These are phyloP conservation scores for Drosophila littoralis DNA, from an alignment of 1,140 invertebrate species.

Conservation along the genomic window DNA sequence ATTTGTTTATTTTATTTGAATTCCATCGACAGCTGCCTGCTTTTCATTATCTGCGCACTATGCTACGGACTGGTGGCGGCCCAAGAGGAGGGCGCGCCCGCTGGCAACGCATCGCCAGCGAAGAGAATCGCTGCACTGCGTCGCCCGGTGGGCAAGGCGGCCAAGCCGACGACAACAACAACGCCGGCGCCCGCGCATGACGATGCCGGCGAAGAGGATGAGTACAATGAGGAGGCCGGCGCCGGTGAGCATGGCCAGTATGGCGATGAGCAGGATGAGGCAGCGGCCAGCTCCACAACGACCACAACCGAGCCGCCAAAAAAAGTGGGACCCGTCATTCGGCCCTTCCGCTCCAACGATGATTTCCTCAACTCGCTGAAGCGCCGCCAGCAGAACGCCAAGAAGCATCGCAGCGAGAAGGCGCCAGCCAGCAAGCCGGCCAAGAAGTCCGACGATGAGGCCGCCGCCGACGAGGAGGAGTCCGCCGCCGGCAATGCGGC, in stretches of 20 bases:
- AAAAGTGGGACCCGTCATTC: slow-evolving; percentile 87
- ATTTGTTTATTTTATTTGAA: background rate
- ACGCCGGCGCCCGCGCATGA: slow-evolving; percentile 62
- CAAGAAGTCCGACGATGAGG: slow-evolving; percentile 59
- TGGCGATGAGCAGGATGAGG: slow-evolving; percentile 80
- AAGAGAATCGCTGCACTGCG: slow-evolving; percentile 74
- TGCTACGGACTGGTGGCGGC: slow-evolving; percentile 65
- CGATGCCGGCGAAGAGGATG: slow-evolving; percentile 70
- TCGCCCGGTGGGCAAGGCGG: slow-evolving; percentile 74
- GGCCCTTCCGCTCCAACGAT: slow-evolving; percentile 89
- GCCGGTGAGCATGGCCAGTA: slow-evolving; percentile 84
- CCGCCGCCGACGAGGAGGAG: slow-evolving; percentile 60
- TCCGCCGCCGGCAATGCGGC: slow-evolving; percentile 50
- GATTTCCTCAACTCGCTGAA: slow-evolving; percentile 89
- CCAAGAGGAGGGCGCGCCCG: slow-evolving; percentile 61
- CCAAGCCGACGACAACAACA: slow-evolving; percentile 70
- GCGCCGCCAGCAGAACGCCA: slow-evolving; percentile 85
- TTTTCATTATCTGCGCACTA: slow-evolving; percentile 72
- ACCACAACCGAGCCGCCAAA: slow-evolving; percentile 89
- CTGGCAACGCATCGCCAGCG: slow-evolving; percentile 46
- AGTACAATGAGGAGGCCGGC: slow-evolving; percentile 79
- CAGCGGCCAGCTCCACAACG: slow-evolving; percentile 86
- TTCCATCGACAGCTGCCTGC: slow-evolving; percentile 66
- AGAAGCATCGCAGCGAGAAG: slow-evolving; percentile 85
- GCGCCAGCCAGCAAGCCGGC: slow-evolving; percentile 67